Percentiles rank a stretch among this genome's conserved stretches.
Conservation (phyloP, 2,888 invertebrate genomes). For the Argyra leucocephala region DNA sequence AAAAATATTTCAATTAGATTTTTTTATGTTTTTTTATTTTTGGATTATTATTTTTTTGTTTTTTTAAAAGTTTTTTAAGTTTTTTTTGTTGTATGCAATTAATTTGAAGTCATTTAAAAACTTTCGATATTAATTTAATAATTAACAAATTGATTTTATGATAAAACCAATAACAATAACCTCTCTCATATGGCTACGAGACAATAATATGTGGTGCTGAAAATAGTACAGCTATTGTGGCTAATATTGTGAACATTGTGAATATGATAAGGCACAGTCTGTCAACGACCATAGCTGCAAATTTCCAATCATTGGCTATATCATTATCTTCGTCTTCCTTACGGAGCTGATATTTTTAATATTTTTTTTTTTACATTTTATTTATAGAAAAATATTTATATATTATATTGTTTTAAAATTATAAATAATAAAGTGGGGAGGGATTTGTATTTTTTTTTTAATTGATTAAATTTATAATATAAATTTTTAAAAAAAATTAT, state of each 20-base stretch:
- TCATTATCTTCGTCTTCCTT: constrained; percentile 90
- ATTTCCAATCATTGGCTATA: constrained; percentile 97
- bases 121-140: constrained; percentile 46
- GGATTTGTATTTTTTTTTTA: constrained; percentile 2
- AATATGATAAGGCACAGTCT: constrained; percentile 99
- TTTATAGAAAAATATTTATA: not conserved
- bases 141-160: constrained; percentile 47
- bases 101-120: constrained; percentile 40
- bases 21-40: constrained; percentile 25
- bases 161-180: constrained; percentile 48
- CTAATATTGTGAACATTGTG: constrained; percentile 95
- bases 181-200: constrained; percentile 47
- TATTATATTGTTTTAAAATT: no score
- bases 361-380: no score
- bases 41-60: constrained; percentile 28
- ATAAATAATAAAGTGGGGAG: no score
- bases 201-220: constrained; percentile 76
- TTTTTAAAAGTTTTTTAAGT: constrained; percentile 16
- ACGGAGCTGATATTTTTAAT: constrained; percentile 57
- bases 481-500: no score
- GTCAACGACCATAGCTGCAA: constrained; percentile 99
- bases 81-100: no score
- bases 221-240: constrained; percentile 92
- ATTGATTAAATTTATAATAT: no score
- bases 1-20: constrained; percentile 24